Evolutionary conservation across 2,888 invertebrate genomes (phyloP).

Genomic region (Apotomis turbidana): DNA sequence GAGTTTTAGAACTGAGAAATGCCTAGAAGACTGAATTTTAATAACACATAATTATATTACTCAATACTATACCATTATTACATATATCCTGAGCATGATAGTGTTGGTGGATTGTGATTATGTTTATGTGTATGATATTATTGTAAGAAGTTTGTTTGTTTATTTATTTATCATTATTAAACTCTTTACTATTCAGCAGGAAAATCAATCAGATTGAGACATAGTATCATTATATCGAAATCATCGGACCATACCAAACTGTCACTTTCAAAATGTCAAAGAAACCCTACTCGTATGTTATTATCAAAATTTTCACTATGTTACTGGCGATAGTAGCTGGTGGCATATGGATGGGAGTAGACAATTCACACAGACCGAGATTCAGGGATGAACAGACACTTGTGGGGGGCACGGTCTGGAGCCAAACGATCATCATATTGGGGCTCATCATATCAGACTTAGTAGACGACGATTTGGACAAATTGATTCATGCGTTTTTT

Average conservation of each 20-base stretch:
- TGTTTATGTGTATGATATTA: no score
- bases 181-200: no score
- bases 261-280: slow-evolving; percentile 18
- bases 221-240: slow-evolving; percentile 9
- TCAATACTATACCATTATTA: no score
- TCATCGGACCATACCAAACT: background rate
- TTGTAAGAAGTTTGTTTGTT: no score
- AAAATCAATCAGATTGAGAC: background rate
- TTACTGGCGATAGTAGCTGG: slow-evolving; percentile 57
- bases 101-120: no score
- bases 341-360: slow-evolving; percentile 63
- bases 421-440: slow-evolving; percentile 65
- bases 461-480: slow-evolving; percentile 54
- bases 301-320: slow-evolving; percentile 58
- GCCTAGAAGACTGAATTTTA: no score
- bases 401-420: slow-evolving; percentile 71
- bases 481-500: slow-evolving; percentile 60
- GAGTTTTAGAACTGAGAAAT: no score
- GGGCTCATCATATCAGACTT: slow-evolving; percentile 63
- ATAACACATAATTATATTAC: no score
- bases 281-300: slow-evolving; percentile 40
- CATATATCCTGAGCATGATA: no score
- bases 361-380: slow-evolving; percentile 44
- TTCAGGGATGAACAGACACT: slow-evolving; percentile 68
- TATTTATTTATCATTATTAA: no score